These are phyloP conservation scores for Paradoxurus hermaphroditus DNA, from an alignment of 2,113 vertebrate species.

Conservation along the genomic window DNA sequence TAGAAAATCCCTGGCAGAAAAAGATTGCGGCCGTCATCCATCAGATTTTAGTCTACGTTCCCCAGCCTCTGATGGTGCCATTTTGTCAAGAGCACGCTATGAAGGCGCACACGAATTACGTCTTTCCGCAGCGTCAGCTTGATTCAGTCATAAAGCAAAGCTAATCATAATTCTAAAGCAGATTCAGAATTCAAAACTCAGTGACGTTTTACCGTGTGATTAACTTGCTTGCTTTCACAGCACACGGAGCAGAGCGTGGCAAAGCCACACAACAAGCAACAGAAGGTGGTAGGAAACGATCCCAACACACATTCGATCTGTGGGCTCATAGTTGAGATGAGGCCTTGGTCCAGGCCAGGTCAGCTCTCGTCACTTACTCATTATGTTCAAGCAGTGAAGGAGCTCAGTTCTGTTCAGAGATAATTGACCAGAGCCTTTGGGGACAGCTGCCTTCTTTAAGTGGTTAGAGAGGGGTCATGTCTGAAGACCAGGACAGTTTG, in stretches of 20 bases:
- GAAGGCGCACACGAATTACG: neutral
- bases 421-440: neutral
- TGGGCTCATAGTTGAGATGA: neutral
- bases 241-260: neutral
- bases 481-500: neutral
- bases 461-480: neutral
- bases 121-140: neutral
- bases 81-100: neutral
- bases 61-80: neutral
- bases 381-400: neutral
- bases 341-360: neutral
- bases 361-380: rapidly evolving
- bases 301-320: neutral
- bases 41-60: neutral
- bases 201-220: neutral
- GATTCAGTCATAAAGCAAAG: neutral
- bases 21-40: neutral
- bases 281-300: neutral
- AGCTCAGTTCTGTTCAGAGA: neutral
- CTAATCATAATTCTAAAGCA: neutral
- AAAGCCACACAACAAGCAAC: neutral
- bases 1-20: neutral
- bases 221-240: neutral
- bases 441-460: neutral
- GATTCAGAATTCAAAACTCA: neutral